Evolutionary conservation across 2,797 vertebrate species (phyloP).

Genomic region (Urosaurus nigricauda): DNA sequence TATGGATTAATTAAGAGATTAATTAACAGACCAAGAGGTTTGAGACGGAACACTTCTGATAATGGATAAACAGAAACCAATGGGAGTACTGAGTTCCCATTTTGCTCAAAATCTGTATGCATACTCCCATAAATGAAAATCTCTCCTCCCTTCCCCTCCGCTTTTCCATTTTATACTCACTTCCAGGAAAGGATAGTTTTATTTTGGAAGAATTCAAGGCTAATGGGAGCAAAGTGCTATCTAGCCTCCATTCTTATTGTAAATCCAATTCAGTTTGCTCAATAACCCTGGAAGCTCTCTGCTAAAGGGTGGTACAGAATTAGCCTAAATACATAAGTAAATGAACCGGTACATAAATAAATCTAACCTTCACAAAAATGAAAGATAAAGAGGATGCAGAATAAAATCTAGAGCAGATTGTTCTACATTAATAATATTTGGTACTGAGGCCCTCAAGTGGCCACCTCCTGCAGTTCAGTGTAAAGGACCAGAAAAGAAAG

Average conservation of each 20-base stretch:
- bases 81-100: neutral
- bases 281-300: neutral
- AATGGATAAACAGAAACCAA: neutral
- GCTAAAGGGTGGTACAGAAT: neutral
- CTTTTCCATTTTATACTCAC: neutral
- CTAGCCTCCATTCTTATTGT: neutral
- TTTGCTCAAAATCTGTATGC: neutral
- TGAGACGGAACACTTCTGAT: neutral
- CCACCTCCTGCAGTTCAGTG: neutral
- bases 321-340: no score
- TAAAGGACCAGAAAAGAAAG: neutral
- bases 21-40: neutral
- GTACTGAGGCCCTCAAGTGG: neutral
- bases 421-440: neutral
- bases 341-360: neutral
- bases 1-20: slow-evolving; percentile 3
- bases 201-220: neutral
- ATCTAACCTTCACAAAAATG: neutral
- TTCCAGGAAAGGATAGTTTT: neutral
- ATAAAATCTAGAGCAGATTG: neutral
- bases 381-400: neutral
- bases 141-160: neutral
- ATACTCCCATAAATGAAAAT: neutral
- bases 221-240: neutral
- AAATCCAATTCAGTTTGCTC: neutral